Evolutionary conservation across 2,113 vertebrate species (phyloP), one percentile per base, ranked within the genome.

Genomic region (Puma concolor): DNA sequence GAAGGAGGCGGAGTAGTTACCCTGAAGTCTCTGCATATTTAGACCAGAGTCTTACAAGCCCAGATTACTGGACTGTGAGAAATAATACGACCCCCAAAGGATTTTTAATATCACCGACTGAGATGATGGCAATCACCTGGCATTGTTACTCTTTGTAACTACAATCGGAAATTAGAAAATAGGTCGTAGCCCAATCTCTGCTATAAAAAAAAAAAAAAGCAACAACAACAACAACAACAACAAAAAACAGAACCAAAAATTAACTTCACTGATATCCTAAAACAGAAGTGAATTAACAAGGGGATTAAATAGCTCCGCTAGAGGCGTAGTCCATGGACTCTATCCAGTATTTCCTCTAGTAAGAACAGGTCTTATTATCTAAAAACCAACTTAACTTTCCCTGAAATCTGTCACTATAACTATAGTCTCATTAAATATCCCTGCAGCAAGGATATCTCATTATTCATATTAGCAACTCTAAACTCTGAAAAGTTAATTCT

Each of bases 251-350:
- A 96, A 79, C 50, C 27, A 69, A 89, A 96, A 80, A 72, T 50
- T 25, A 91, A 89, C 38, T n/a, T 79, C 11, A 67, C 6, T 77
- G 52, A 76, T 74, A 86, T 33, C 27, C 67, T 63, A 76, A 71
- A 95, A 97, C 38, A 94, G 11, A 96, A 96, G 27, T 44, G 38
- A 94, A 84, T 97, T 27, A 93, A 94, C 19, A 90, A 79, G 44
- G 13, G 27, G 9, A 87, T 74, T 63, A 93, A 96, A 82, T 1
- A 63, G 57, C 38, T 88, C 50, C 19, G 88, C 48, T 31, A 80
- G 14, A 91, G 27, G 27, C 10, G 92, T 64, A 94, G 17, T 66
- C n/a, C 27, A 91, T 66, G 52, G 41, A 8, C 71, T 96, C 66
- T 91, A 82, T 11, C 71, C 25, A 79, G 33, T 67, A 21, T 29